Evolutionary conservation across 2,888 invertebrate genomes (phyloP).

Genomic region (Antheraea yamamai): DNA sequence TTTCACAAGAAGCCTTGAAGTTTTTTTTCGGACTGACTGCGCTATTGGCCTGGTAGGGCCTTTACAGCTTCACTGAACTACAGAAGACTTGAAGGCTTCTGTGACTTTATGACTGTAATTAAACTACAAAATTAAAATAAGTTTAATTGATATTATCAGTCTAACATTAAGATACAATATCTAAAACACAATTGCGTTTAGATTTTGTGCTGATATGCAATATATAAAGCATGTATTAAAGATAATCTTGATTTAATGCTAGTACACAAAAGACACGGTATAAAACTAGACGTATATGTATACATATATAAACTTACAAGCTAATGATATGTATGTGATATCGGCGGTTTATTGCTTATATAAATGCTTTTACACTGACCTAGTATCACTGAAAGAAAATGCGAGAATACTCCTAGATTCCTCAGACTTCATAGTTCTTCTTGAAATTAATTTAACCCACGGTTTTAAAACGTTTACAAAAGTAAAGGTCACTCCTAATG

Average conservation of each 20-base stretch:
- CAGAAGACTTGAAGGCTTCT: neutral
- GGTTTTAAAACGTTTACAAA: neutral
- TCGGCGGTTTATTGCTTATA: conserved; percentile 69
- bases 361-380: conserved; percentile 22
- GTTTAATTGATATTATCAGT: neutral
- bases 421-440: neutral
- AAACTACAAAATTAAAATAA: too few relatives aligned
- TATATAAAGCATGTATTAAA: conserved; percentile 19
- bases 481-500: neutral
- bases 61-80: too few relatives aligned
- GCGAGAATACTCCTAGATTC: too few relatives aligned
- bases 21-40: too few relatives aligned
- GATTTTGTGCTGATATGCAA: conserved; percentile 23
- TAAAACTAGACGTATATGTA: conserved; percentile 32
- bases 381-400: neutral
- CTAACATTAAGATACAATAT: neutral
- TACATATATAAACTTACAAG: conserved; percentile 47
- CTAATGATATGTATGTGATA: conserved; percentile 80
- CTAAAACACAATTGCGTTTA: neutral
- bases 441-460: neutral
- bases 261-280: conserved; percentile 23
- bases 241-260: conserved; percentile 16
- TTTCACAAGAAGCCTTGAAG: neutral
- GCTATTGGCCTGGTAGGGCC: too few relatives aligned
- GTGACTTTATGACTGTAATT: too few relatives aligned